Conservation (phyloP, 1,140 invertebrate genomes). For the Plodia interpunctella region DNA sequence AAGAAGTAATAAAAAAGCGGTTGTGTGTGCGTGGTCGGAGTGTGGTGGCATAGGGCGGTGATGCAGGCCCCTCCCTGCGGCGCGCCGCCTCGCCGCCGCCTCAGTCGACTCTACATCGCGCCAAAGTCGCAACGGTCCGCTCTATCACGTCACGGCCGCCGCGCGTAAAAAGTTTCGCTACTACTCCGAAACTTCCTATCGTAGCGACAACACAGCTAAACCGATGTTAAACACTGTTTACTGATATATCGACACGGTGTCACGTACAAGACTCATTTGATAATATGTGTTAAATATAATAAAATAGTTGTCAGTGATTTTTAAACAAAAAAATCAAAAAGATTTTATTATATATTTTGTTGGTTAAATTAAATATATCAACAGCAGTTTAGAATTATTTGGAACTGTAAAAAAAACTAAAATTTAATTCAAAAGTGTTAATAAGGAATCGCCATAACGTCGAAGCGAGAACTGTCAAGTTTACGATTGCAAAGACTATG, state of each 20-base stretch:
- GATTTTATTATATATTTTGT: too few relatives aligned
- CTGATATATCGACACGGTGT: slow-evolving; percentile 16
- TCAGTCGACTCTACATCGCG: slow-evolving; percentile 62
- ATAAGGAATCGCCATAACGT: slow-evolving; percentile 18
- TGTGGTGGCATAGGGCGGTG: slow-evolving; percentile 69
- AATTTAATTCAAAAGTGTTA: slow-evolving; percentile 7
- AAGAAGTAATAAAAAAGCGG: slow-evolving; percentile 74
- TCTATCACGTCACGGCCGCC: slow-evolving; percentile 33
- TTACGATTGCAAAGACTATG: slow-evolving; percentile 49
- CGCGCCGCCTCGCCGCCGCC: slow-evolving; percentile 51
- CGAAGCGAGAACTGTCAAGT: slow-evolving; percentile 16
- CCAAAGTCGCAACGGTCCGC: slow-evolving; percentile 57
- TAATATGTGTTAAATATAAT: not conserved
- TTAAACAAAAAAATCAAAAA: too few relatives aligned
- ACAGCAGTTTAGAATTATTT: too few relatives aligned
- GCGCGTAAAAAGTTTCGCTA: slow-evolving; percentile 70
- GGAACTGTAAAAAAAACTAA: too few relatives aligned
- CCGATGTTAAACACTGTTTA: slow-evolving; percentile 17
- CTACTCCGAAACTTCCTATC: slow-evolving; percentile 57
- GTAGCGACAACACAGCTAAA: slow-evolving; percentile 33
- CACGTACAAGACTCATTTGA: slow-evolving; percentile 17
- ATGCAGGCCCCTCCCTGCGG: slow-evolving; percentile 68
- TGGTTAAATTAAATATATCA: too few relatives aligned
- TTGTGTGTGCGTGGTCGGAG: slow-evolving; percentile 70
- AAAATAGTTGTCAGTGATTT: not conserved